Base-by-base conservation (phyloP, 2,888 invertebrate species). In the Lithophane leautieri region DNA sequence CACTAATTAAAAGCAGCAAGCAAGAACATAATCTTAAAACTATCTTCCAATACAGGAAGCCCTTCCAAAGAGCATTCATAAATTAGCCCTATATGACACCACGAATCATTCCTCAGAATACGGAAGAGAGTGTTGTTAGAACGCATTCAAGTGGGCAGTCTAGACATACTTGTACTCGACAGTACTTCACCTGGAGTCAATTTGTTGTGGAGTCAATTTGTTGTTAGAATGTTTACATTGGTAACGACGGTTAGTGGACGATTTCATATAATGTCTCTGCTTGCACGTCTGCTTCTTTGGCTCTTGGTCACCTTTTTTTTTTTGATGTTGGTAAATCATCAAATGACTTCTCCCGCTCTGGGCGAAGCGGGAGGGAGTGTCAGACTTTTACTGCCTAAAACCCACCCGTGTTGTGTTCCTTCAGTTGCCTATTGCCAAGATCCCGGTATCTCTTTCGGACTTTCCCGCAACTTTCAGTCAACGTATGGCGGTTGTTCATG, bases 71-170 rank as follows among this genome's bases (percentile, higher is more conserved):
- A 34, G 22, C 34, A 0, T 1, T 40, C n/a, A 73, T 61, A 61
- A 52, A 61, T 71, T n/a, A 52, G 28, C 6, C 3, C 50, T 52
- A 9, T 47, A 28, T 8, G 22, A 61, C 7, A 12, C 25, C 70
- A 22, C 52, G 42, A 9, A 58, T 58, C 44, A 22, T 9, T 71
- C 25, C 22, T 25, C 4, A 25, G 34, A 22, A 65, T 65, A 63
- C 72, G 77, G 77, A 72, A 77, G 72, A 22, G 50, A 78, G 72
- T 79, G 77, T 78, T 58, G 50, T 11, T 19, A 11, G 50, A 63
- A 22, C 19, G 44, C 47, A 14, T 47, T n/a, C 54, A 22, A 82
- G 63, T 52, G 47, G 7, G 22, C 0, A 2, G 66, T 78, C 82
- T 68, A 82, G 78, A 78, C 82, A 66, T 56, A 47, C 52, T 40